Conservation (phyloP, 2,797 vertebrate genomes). For the Falco peregrinus region DNA sequence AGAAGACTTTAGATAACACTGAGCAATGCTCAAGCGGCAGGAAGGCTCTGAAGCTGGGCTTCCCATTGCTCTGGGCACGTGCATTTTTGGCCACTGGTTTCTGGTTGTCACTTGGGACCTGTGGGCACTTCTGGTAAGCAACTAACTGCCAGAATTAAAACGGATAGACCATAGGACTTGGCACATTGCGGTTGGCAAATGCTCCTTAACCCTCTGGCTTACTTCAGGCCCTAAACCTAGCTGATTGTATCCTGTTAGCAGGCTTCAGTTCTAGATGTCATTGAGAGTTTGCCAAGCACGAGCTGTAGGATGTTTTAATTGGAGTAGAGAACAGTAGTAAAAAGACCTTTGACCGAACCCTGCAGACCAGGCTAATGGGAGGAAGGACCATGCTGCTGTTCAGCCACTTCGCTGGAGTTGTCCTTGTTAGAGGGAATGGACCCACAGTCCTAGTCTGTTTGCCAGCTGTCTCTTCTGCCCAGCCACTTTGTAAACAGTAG, state of each 20-base stretch:
- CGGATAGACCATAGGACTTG: constrained; percentile 16
- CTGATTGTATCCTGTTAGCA: constrained; percentile 14
- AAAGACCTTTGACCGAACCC: constrained; percentile 11
- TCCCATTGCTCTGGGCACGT: not conserved
- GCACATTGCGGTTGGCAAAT: constrained; percentile 14
- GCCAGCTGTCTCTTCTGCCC: not conserved
- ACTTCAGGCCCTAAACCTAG: constrained; percentile 7
- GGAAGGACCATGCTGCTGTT: not conserved
- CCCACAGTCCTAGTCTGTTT: not conserved
- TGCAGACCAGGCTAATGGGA: not conserved
- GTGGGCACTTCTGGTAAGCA: constrained; percentile 33
- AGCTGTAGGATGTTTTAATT: constrained; percentile 33
- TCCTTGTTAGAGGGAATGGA: not conserved
- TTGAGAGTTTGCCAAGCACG: constrained; percentile 31
- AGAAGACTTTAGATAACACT: not conserved
- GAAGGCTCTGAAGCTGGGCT: not conserved
- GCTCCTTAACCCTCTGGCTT: constrained; percentile 30
- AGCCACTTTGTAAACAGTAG: not conserved
- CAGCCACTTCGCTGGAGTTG: not conserved
- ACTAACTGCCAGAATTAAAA: constrained; percentile 43
- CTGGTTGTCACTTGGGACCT: not conserved
- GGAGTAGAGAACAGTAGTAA: constrained; percentile 28
- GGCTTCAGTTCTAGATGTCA: not conserved
- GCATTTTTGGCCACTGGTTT: constrained; percentile 6
- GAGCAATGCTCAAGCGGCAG: fast-evolving